A percentile compares a stretch with the other conserved stretches of the same genome.
Conservation (phyloP, 2,888 invertebrate genomes). For the Biston stratarius region DNA sequence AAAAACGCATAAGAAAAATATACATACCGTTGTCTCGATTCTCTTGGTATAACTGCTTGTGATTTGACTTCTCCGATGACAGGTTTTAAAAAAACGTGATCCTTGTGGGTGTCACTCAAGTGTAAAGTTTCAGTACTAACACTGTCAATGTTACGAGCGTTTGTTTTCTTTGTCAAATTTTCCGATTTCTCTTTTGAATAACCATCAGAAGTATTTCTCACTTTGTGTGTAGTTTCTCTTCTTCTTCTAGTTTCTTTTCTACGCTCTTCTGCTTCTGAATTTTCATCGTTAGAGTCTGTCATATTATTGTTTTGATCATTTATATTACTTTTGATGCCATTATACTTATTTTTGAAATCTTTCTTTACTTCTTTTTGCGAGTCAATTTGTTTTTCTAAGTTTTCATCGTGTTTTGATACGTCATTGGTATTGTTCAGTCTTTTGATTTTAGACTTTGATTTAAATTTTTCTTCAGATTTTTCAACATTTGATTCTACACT, state of each 20-base stretch:
- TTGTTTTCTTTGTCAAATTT: too few species aligned
- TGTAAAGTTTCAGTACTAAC: too few species aligned
- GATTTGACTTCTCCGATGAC: neutral
- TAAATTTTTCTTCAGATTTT: neutral
- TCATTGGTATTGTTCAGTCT: neutral
- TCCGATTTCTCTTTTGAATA: neutral
- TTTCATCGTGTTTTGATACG: too few species aligned
- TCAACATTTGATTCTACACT: neutral
- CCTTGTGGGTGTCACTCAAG: neutral
- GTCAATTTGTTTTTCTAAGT: neutral
- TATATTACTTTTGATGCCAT: neutral
- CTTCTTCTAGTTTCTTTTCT: constrained; percentile 12
- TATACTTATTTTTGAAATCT: neutral
- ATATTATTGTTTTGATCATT: neutral
- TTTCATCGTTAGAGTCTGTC: constrained; percentile 1
- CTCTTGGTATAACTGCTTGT: neutral
- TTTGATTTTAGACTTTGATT: neutral
- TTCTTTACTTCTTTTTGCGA: neutral
- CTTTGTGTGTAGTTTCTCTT: constrained; percentile 2
- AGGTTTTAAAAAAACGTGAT: neutral
- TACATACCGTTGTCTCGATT: neutral
- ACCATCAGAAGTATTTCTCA: neutral
- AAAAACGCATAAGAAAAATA: neutral
- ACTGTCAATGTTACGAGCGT: too few species aligned
- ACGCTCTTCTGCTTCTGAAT: neutral